A percentile compares a stretch with the other conserved stretches of the same genome.
These are phyloP conservation scores for Ostrea edulis DNA, from an alignment of 1,140 invertebrate species.

Conservation along the genomic window DNA sequence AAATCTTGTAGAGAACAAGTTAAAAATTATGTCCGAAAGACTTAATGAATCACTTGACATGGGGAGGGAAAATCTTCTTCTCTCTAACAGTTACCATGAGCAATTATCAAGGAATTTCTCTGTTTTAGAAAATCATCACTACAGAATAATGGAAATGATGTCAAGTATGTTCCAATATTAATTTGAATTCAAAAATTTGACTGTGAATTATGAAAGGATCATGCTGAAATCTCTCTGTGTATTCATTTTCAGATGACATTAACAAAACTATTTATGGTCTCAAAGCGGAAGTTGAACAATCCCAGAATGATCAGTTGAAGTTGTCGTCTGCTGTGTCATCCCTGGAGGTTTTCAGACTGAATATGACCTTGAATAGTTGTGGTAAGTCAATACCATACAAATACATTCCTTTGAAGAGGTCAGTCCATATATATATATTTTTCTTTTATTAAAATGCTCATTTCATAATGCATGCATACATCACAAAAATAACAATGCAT, in stretches of 20 bases:
- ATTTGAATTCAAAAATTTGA: neutral
- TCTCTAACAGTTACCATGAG: neutral
- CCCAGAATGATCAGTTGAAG: neutral
- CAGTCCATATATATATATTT: no score
- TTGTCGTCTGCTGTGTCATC: neutral
- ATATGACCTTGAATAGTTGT: slow-evolving; percentile 1
- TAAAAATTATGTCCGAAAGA: neutral
- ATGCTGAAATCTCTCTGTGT: neutral
- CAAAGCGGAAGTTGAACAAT: slow-evolving; percentile 7
- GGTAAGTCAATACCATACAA: neutral
- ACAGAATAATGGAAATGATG: neutral
- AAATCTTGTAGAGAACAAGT: neutral
- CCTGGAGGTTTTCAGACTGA: slow-evolving; percentile 1
- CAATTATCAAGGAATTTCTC: neutral
- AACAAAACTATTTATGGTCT: neutral
- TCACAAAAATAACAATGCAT: no score
- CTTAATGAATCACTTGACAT: neutral
- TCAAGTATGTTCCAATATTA: neutral
- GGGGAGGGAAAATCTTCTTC: neutral
- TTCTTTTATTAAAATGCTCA: no score
- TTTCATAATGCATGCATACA: no score
- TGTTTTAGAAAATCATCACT: neutral
- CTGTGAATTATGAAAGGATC: neutral
- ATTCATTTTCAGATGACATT: neutral
- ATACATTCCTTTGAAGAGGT: no score